Base-by-base conservation (phyloP, 2,113 vertebrate genomes). In the Cacatua alba region DNA sequence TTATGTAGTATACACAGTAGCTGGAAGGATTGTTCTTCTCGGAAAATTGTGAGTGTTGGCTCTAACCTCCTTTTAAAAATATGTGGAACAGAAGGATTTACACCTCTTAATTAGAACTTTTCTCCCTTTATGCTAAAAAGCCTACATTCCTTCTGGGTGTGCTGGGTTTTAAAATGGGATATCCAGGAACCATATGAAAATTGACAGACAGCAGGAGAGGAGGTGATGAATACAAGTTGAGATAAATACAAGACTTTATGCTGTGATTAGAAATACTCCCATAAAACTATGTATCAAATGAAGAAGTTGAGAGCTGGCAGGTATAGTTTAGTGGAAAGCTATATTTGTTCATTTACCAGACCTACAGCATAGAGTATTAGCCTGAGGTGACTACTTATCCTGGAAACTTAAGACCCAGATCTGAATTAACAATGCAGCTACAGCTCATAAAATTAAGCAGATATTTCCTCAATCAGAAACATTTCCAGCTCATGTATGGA, bases 391-490 rank as follows among this genome's bases (percentile, higher is more conserved):
- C 82, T 84, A 91, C 51, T 95, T 95, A 94, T 49, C 24, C 82
- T 91, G 82, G 93, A 96, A 96, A 94, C 49, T 79, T 69, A 92
- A 91, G 89, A 96, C 94, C 63, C 52, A 94, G 88, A 67, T 90
- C 90, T 95, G 86, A 97, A 96, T 97, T 96, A 95, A 96, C 86
- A 94, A 77, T 95, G 79, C 81, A 94, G 92, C 79, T 94, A 77
- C 86, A 96, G 79, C 82, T 94, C 76, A 91, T 95, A 94, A 97
- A 97, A 96, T 96, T 97, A 97, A 97, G 90, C 51, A 96, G 94
- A 94, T 92, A 88, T 96, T 97, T 96, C 93, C 92, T 84, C 37
- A 77, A 70, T 80, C 25, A 88, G 72, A 72, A 94, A 90, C 26
- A 64, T 89, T 95, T 94, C 46, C 85, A 94, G 72, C 53, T 92